phyloP scores from a whole-genome alignment of 2,888 invertebrate genomes.

The Thera obeliscata region DNA sequence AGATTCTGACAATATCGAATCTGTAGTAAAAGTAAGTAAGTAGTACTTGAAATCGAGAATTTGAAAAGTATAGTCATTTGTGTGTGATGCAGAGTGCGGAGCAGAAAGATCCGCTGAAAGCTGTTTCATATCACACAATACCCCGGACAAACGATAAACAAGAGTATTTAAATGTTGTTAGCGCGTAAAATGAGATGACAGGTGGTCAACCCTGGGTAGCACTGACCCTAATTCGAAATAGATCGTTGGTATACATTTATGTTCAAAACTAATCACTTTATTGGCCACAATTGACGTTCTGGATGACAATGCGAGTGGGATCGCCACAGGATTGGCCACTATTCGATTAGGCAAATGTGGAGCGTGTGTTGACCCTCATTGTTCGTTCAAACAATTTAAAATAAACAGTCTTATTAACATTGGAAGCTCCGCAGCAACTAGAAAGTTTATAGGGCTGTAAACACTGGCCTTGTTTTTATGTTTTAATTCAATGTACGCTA shows the following conservation, averaged over 20 bases:
- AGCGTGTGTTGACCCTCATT: constrained; percentile 62
- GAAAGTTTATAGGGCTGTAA: constrained; percentile 25
- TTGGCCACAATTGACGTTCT: constrained; percentile 68
- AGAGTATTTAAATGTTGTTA: neutral
- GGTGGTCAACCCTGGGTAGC: constrained; percentile 39
- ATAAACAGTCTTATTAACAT: constrained; percentile 29
- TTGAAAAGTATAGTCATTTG: too few relatives aligned
- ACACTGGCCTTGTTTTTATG: constrained; percentile 28
- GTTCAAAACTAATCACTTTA: constrained; percentile 78
- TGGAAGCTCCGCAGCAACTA: constrained; percentile 24
- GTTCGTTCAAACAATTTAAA: constrained; percentile 42
- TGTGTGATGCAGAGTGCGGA: too few relatives aligned
- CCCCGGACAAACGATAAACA: neutral
- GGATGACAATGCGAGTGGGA: constrained; percentile 62
- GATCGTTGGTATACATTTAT: constrained; percentile 72
- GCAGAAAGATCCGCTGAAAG: too few relatives aligned
- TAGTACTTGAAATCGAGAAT: too few relatives aligned
- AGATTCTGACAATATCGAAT: too few relatives aligned
- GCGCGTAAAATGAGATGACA: constrained; percentile 5
- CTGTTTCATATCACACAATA: neutral
- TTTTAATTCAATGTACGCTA: constrained; percentile 2
- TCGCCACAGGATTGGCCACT: constrained; percentile 57
- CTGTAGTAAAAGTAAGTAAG: too few relatives aligned
- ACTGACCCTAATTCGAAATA: constrained; percentile 76
- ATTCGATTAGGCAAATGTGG: constrained; percentile 55